These are phyloP conservation scores for Acipenser ruthenus DNA, from an alignment of 2,797 vertebrate species.

Conservation along the genomic window DNA sequence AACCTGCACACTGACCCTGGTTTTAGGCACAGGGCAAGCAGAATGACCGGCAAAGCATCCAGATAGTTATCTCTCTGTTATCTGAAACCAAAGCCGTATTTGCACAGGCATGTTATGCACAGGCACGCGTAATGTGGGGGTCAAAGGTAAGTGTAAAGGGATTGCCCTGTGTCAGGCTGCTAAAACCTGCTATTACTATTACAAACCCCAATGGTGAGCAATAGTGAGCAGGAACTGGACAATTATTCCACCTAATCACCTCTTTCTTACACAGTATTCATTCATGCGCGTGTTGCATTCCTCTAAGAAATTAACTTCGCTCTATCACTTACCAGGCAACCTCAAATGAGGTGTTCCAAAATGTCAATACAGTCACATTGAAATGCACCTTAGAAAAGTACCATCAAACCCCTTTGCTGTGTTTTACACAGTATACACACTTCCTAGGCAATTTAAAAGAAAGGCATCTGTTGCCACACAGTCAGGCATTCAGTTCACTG, in stretches of 20 bases:
- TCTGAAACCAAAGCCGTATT: constrained; percentile 46
- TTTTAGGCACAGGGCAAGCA: constrained; percentile 39
- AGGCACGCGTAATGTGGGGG: constrained; percentile 45
- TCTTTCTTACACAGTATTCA: background rate
- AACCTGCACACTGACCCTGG: constrained; percentile 70
- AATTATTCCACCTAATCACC: background rate
- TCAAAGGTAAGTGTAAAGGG: constrained; percentile 36
- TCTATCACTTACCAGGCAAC: background rate
- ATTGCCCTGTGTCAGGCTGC: background rate
- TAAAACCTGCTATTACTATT: too few species aligned
- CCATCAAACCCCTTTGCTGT: too few species aligned
- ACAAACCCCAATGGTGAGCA: background rate
- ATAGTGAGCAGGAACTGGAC: background rate
- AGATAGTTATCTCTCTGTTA: constrained; percentile 52
- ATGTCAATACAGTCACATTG: background rate
- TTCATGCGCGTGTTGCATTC: background rate
- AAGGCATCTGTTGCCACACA: too few species aligned
- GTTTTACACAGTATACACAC: too few species aligned
- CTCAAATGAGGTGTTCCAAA: background rate
- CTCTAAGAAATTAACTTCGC: background rate
- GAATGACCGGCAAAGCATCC: constrained; percentile 48
- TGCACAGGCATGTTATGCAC: constrained; percentile 43
- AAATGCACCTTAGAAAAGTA: too few species aligned
- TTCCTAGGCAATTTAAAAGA: too few species aligned
- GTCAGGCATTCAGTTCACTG: too few species aligned